phyloP scores from a whole-genome alignment of 2,797 vertebrate species.

The Enteromius trimaculatus region DNA sequence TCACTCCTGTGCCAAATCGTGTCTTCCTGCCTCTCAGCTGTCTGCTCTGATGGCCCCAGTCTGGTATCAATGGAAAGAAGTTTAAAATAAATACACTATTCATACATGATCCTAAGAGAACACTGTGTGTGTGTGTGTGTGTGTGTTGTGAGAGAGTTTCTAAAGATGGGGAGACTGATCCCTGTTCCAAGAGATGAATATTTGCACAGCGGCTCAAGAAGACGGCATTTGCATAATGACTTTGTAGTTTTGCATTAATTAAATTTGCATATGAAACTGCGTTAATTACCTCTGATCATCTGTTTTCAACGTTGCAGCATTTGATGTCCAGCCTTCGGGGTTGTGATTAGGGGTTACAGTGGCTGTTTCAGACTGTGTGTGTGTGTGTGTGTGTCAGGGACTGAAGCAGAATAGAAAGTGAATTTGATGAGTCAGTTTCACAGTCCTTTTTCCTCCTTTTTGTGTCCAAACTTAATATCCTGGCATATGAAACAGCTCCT shows the following conservation, averaged over 20 bases:
- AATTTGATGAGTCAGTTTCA: slow-evolving; percentile 55
- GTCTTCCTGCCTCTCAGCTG: slow-evolving; percentile 92
- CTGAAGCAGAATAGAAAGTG: slow-evolving; percentile 58
- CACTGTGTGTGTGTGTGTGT: slow-evolving; percentile 43
- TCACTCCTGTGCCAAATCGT: slow-evolving; percentile 98
- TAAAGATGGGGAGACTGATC: slow-evolving; percentile 89
- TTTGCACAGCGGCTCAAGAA: slow-evolving; percentile 99
- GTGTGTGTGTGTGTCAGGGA: slow-evolving; percentile 43
- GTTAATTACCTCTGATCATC: slow-evolving; percentile 99
- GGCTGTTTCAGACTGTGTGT: slow-evolving; percentile 52
- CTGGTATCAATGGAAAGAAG: slow-evolving; percentile 75
- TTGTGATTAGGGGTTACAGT: slow-evolving; percentile 80
- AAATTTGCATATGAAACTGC: slow-evolving; percentile 99
- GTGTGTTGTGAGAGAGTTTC: slow-evolving; percentile 63
- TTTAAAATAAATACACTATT: slow-evolving; percentile 93
- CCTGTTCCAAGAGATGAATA: slow-evolving; percentile 96
- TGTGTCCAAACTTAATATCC: slow-evolving; percentile 4
- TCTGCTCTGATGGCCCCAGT: slow-evolving; percentile 76
- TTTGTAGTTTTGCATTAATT: slow-evolving; percentile 99
- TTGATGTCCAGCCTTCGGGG: slow-evolving; percentile 97
- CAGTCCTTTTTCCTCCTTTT: slow-evolving; percentile 19
- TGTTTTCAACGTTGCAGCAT: slow-evolving; percentile 91
- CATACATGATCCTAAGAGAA: slow-evolving; percentile 78
- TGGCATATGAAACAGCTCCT: not conserved
- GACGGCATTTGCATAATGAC: slow-evolving; percentile 99